Conservation (phyloP, 2,888 invertebrate genomes). For the Trichacis sp. region DNA sequence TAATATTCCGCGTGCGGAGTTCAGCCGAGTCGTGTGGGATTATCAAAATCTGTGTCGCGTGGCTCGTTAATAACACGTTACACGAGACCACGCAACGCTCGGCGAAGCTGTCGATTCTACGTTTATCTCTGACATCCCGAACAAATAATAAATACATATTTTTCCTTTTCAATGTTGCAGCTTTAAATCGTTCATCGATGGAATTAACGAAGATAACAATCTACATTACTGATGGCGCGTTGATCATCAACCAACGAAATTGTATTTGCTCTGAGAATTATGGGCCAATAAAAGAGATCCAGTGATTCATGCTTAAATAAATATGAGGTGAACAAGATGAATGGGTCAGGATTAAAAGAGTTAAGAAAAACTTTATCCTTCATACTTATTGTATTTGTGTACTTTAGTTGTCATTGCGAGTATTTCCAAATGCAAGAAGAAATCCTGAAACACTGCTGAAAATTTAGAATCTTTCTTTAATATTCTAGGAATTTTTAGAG, state of each 20-base stretch:
- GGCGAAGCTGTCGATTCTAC: slow-evolving; percentile 6
- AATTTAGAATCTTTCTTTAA: too few relatives aligned
- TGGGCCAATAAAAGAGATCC: neutral
- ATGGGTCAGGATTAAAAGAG: too few relatives aligned
- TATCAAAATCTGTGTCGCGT: slow-evolving; percentile 17
- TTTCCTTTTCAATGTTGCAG: slow-evolving; percentile 6
- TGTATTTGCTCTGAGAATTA: neutral
- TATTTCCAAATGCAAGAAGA: too few relatives aligned
- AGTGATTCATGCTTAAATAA: too few relatives aligned
- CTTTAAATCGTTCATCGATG: neutral
- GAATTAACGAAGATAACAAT: slow-evolving; percentile 3
- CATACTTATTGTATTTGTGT: too few relatives aligned
- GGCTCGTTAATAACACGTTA: slow-evolving; percentile 15
- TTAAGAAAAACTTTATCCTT: too few relatives aligned
- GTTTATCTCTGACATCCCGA: slow-evolving; percentile 7
- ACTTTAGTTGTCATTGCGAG: too few relatives aligned
- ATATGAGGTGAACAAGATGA: too few relatives aligned
- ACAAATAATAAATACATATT: slow-evolving; percentile 8
- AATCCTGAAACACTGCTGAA: too few relatives aligned
- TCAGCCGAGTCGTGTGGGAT: slow-evolving; percentile 9
- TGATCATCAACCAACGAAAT: neutral
- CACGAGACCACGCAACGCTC: neutral
- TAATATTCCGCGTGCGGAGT: slow-evolving; percentile 11
- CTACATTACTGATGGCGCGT: neutral
- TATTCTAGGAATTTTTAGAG: too few relatives aligned